Evolutionary conservation across 2,888 invertebrate genomes (phyloP), one percentile per base, ranked within the genome.

Genomic region (Drosophila austrosaltans): DNA sequence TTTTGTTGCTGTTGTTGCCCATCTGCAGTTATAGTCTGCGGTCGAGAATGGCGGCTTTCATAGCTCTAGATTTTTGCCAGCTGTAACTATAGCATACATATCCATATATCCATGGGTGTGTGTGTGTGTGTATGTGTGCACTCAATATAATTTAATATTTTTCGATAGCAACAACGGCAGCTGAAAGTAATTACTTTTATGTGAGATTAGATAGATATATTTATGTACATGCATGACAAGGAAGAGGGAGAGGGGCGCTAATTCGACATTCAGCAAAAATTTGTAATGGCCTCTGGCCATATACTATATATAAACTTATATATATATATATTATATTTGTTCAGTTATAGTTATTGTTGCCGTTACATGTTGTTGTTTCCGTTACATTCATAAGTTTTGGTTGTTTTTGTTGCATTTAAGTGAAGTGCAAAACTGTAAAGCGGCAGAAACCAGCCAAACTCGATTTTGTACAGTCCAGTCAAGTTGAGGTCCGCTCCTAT

Each of bases 71-170:
- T 54, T 39, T 36, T 12, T 40, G 22, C 39, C 36, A 36, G 36
- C 12, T 63, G 44, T 59, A 57, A 32, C 40, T 30, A 22, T 42
- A 8, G 3, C 22, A 57, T 39, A 36, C 53, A 44, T 40, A 53
- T 48, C 22, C 54, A 28, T 53, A 8, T 64, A 8, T 66, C 32
- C 20, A 22, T 53, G 28, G 20, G 32, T 44, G 48, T 57, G 60
- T 66, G 63, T 65, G 63, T 76, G 62, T 30, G 53, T 39, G 39
- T 44, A 56, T 78, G 72, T 70, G 64, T 81, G 77, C 89, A 83
- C 89, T 88, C 84, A 88, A 84, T 88, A 84, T 88, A 84, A 84
- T 84, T 84, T 84, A 83, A 88, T 84, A 84, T 86, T 88, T 84
- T 77, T 83, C 83, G 83, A 83, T 84, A 88, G 83, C 81, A 85